Evolutionary conservation across 1,140 invertebrate genomes (phyloP), one percentile per base, ranked within the genome.

Genomic region (Drosophila teissieri): DNA sequence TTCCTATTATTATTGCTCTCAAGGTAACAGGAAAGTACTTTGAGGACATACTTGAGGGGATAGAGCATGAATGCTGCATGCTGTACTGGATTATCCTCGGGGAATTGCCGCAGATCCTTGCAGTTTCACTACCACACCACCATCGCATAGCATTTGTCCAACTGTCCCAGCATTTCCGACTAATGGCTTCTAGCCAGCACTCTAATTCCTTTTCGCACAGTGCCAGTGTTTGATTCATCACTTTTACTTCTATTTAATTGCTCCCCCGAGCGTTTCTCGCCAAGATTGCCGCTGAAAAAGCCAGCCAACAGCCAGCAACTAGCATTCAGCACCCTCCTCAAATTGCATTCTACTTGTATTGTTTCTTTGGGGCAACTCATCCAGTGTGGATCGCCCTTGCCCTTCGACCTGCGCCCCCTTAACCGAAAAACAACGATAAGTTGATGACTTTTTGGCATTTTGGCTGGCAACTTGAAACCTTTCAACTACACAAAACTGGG

Each of bases 391-490:
- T 19, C 14, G 7, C 2, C 17, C 27, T 24, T 12, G n/a, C 17
- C 36, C 7, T 31, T 31, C 7, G 27, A 31, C 27, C 27, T 31
- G 0, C 27, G 27, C 7, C 24, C 39, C 36, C 19, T 44, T 61
- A 12, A 37, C 46, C 70, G 36, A 63, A 62, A 56, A 74, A 63
- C 57, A 74, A 63, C 72, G 45, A 74, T 63, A 54, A 63, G 69
- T 73, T 73, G 69, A 74, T 73, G 57, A 73, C 49, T 74, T 73
- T 64, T 75, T 75, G 61, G 73, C 73, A 65, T 75, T 75, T 75
- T 61, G 40, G 53, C 40, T 74, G 42, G 60, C 53, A 75, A 67
- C 73, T 58, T 44, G 72, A 53, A 75, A 75, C 73, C 72, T 75
- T 75, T 73, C 61, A 75, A 65, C 72, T 70, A 65, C 64, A 70